phyloP scores from a whole-genome alignment of 2,888 invertebrate species.

The Gastracanthus pulcherrimus region DNA sequence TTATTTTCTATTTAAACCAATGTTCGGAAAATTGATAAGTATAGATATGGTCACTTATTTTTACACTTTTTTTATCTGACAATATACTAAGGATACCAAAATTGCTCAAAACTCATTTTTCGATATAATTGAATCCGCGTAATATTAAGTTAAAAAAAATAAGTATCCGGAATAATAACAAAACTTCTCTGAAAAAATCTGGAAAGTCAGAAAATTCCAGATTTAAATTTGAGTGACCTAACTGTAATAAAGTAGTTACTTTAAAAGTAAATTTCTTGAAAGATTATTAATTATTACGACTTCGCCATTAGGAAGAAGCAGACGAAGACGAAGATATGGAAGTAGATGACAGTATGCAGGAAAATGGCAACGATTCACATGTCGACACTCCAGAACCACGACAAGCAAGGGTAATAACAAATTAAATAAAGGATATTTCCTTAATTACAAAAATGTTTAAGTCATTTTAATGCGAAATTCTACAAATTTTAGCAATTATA shows the following conservation, averaged over 20 bases:
- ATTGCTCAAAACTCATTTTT: too few species aligned
- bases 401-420: not conserved
- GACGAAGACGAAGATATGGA: constrained; percentile 4
- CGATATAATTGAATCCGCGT: too few species aligned
- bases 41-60: too few species aligned
- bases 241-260: not conserved
- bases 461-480: too few species aligned
- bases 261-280: not conserved
- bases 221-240: constrained; percentile 5
- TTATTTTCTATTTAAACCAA: too few species aligned
- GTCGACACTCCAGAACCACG: not conserved
- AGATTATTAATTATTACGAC: not conserved
- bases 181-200: too few species aligned
- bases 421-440: not conserved
- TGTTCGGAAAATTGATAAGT: too few species aligned
- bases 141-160: too few species aligned
- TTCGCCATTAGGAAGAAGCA: not conserved
- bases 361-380: not conserved
- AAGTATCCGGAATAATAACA: too few species aligned
- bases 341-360: not conserved
- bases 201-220: constrained; percentile 10
- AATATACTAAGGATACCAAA: too few species aligned
- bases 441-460: not conserved
- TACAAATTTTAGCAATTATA: constrained; percentile 41
- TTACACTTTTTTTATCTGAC: too few species aligned